Evolutionary conservation across 2,888 invertebrate species (phyloP), one percentile per base, ranked within the genome.

Genomic region (Mermis nigrescens): DNA sequence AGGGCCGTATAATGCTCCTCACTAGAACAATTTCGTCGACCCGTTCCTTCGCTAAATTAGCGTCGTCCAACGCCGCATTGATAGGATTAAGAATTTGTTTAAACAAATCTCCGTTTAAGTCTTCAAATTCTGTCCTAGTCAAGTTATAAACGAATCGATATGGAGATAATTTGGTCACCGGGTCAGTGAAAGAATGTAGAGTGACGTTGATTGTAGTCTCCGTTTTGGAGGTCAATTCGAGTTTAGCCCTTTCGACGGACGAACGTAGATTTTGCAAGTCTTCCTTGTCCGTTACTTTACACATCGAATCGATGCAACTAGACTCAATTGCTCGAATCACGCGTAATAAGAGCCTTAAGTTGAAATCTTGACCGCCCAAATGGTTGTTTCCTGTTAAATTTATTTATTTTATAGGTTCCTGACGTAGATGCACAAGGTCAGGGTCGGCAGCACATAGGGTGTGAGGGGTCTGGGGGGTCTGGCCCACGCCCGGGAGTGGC

Each of bases 321-420:
- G 67, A 62, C 38, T 69, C 64, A 45, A 76, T 70, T 52, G 62
- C 66, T 61, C 64, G 59, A 24, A 68, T 62, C 2, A 77, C 56
- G 62, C 73, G 67, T 15, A 68, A 63, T 59, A 75, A 68, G 19
- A 77, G 66, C 28, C 75, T 67, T 61, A 76, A 72, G 63, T 77
- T 78, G 67, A 78, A 77, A 64, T 78, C 78, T 63, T 78, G 77
- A 1, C 78, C 78, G 19, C 78, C 78, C 1, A 78, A 68, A 56
- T 75, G 72, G 65, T 78, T 78, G 66, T 78, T 78, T 48, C 76
- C 73, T 71, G n/a, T n/a, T n/a, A n/a, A n/a, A n/a, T n/a, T n/a
- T n/a, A n/a, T n/a, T n/a, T n/a, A n/a, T n/a, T n/a, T n/a, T n/a
- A n/a, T n/a, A n/a, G n/a, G n/a, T n/a, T n/a, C n/a, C n/a, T n/a